Conservation (phyloP, 2,797 vertebrate species). For the Chloroceryle amazona region DNA sequence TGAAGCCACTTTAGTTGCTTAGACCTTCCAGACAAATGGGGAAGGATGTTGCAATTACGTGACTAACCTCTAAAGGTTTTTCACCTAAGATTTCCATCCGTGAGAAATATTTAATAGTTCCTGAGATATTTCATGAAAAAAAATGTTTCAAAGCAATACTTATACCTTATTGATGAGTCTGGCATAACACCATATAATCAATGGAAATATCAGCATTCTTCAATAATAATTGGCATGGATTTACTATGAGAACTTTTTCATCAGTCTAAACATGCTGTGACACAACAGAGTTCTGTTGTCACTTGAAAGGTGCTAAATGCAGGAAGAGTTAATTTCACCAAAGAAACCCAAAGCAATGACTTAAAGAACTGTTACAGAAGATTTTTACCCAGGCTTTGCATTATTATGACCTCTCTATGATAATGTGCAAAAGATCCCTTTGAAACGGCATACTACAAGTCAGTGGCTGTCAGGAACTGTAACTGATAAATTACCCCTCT, state of each 20-base stretch:
- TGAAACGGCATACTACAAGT: neutral
- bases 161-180: neutral
- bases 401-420: neutral
- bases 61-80: neutral
- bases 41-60: neutral
- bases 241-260: neutral
- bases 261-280: neutral
- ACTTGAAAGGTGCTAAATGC: neutral
- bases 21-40: neutral
- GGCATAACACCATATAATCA: neutral
- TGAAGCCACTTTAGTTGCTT: neutral
- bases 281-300: neutral
- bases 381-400: constrained; percentile 29
- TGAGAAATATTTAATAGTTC: constrained; percentile 15
- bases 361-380: neutral
- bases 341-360: neutral
- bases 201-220: neutral
- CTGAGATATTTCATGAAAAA: neutral
- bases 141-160: neutral
- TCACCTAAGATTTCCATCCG: neutral
- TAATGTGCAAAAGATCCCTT: neutral
- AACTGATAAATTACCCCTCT: neutral
- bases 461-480: neutral
- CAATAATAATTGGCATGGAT: neutral
- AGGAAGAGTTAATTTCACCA: constrained; percentile 16